Evolutionary conservation across 2,113 vertebrate species (phyloP).

Genomic region (Notiomystis cincta): DNA sequence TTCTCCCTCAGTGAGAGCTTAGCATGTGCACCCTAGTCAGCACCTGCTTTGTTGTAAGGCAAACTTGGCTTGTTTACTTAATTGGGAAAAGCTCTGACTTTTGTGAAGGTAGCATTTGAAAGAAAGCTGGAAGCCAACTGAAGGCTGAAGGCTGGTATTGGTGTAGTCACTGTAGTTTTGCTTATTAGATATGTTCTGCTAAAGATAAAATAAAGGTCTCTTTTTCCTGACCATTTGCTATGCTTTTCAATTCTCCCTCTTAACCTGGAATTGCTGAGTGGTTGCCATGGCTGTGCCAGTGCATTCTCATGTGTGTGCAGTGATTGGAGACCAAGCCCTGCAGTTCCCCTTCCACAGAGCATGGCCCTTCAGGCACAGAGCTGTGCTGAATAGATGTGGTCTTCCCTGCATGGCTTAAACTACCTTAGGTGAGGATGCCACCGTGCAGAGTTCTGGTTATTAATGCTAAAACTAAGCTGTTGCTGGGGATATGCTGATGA

Average conservation of each 20-base stretch:
- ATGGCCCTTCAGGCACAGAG: background rate
- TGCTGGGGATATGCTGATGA: background rate
- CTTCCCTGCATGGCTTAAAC: background rate
- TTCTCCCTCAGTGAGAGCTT: background rate
- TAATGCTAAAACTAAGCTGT: background rate
- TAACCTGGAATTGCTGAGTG: background rate
- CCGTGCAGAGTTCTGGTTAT: background rate
- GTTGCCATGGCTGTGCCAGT: background rate
- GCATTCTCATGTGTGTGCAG: rapidly evolving
- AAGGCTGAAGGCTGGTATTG: background rate
- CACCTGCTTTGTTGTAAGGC: slow-evolving; percentile 8
- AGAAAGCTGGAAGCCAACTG: background rate
- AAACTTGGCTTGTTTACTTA: background rate
- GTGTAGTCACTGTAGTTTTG: background rate
- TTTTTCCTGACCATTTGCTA: background rate
- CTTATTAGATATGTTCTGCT: background rate
- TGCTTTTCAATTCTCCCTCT: background rate
- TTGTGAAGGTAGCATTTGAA: background rate
- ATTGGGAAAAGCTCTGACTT: background rate
- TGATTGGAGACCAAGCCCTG: background rate
- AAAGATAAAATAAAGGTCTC: background rate
- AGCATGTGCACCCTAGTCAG: background rate
- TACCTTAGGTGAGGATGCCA: background rate
- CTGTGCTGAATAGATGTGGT: rapidly evolving
- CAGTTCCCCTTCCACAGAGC: background rate